phyloP scores from a whole-genome alignment of 2,888 invertebrate species.

The Oxycera nigricornis region DNA sequence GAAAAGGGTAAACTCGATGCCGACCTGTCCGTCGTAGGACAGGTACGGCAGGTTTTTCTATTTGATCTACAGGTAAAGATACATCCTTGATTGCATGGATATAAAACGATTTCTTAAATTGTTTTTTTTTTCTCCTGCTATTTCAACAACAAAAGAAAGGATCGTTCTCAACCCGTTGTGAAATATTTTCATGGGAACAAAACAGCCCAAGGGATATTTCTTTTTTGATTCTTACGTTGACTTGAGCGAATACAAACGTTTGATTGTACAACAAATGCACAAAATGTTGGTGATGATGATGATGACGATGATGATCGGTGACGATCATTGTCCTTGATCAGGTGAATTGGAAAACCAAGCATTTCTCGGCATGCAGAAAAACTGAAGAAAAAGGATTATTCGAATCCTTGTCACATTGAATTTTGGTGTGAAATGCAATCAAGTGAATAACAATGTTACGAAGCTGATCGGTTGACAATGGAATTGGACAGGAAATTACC shows the following conservation, averaged over 20 bases:
- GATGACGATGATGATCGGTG: constrained; percentile 23
- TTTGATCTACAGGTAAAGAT: constrained; percentile 14
- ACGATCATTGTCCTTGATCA: constrained; percentile 24
- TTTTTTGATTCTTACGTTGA: constrained; percentile 33
- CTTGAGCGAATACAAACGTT: not conserved
- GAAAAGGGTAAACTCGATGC: constrained; percentile 23
- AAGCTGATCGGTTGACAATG: constrained; percentile 7
- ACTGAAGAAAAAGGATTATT: constrained; percentile 20
- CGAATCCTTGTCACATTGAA: constrained; percentile 32
- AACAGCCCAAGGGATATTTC: constrained; percentile 11
- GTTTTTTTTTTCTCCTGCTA: not conserved
- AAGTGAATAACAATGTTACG: constrained; percentile 23
- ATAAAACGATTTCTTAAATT: not conserved
- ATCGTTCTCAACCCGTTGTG: constrained; percentile 36
- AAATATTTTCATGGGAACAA: constrained; percentile 31
- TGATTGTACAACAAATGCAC: constrained; percentile 19
- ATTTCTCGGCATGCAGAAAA: not conserved
- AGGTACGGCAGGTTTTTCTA: constrained; percentile 17
- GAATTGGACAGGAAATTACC: constrained; percentile 36
- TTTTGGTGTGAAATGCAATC: constrained; percentile 28
- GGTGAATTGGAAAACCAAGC: constrained; percentile 21
- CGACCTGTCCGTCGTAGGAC: not conserved
- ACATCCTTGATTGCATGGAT: not conserved
- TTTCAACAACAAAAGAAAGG: not conserved
- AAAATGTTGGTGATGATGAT: constrained; percentile 10